Conservation (phyloP, 2,888 invertebrate species). For the Toxonevra muliebris region DNA sequence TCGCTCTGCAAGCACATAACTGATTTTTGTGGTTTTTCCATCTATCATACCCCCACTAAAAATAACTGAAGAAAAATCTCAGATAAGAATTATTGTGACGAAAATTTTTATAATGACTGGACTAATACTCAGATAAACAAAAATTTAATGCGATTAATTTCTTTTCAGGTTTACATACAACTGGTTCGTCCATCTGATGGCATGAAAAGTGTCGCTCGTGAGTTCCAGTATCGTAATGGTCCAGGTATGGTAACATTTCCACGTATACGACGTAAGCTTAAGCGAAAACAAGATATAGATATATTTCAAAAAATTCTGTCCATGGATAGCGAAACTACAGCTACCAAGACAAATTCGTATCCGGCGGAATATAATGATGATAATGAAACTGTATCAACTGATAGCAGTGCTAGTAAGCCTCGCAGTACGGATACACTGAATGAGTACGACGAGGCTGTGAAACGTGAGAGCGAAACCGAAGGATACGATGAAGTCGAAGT, state of each 20-base stretch:
- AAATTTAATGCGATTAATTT: too few relatives aligned
- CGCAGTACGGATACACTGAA: slow-evolving; percentile 54
- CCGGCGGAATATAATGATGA: slow-evolving; percentile 44
- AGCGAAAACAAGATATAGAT: slow-evolving; percentile 69
- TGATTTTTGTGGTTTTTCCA: too few relatives aligned
- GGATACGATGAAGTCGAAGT: slow-evolving; percentile 45
- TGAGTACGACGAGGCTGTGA: slow-evolving; percentile 53
- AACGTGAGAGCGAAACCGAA: slow-evolving; percentile 52
- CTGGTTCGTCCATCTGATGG: slow-evolving; percentile 84
- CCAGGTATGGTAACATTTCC: slow-evolving; percentile 84
- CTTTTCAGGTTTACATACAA: slow-evolving; percentile 77
- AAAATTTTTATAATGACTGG: too few relatives aligned
- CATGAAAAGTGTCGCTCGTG: slow-evolving; percentile 80
- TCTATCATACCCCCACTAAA: too few relatives aligned
- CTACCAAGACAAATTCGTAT: slow-evolving; percentile 55
- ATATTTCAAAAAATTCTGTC: slow-evolving; percentile 68
- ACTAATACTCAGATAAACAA: too few relatives aligned
- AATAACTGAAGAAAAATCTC: too few relatives aligned
- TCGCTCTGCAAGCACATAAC: too few relatives aligned
- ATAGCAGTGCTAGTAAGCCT: slow-evolving; percentile 48
- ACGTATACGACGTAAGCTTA: slow-evolving; percentile 70
- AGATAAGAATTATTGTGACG: too few relatives aligned
- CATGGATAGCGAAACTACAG: slow-evolving; percentile 64
- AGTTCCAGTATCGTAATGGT: slow-evolving; percentile 76
- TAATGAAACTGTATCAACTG: slow-evolving; percentile 45